Evolutionary conservation across 2,797 vertebrate species (phyloP), one percentile per base, ranked within the genome.

Genomic region (Poeciliopsis presidionis): DNA sequence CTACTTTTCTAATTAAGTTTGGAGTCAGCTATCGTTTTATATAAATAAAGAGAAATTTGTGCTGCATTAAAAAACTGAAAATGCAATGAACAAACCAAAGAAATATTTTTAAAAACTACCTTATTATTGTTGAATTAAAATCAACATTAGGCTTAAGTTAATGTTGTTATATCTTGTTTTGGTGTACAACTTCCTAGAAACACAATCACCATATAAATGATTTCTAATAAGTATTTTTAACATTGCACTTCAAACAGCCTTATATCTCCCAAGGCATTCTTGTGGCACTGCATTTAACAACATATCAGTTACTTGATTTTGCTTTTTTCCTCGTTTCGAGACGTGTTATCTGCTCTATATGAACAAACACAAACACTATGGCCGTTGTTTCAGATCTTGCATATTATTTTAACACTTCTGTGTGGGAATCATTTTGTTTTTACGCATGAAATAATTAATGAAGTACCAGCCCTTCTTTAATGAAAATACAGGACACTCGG

Each of bases 401-500:
- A 93, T 91, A 91, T 87, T 57, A 74, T 79, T 75, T 83, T 28
- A 81, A 79, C 74, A 79, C 61, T 81, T 79, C 28, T 78, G 72
- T 47, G 67, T 43, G 33, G 45, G 47, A 67, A 72, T 65, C 80
- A 78, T 63, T 82, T 74, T n/a, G 36, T 84, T 78, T 69, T 78
- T 28, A 80, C 55, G 77, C 72, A 65, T 77, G 13, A 72, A 73
- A 86, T 78, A 59, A 78, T 80, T 87, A 81, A 90, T 89, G 78
- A 91, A 83, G 81, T 90, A 84, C 79, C 89, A 94, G 94, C 93
- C 94, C 93, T 94, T 94, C 12, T 76, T 75, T 20, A 87, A 88
- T 86, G 74, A 72, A 81, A 67, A 76, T 78, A 86, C 39, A 71
- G 81, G 41, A 70, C 74, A 78, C 74, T 80, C 76, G 41, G 25